These are phyloP conservation scores for Argopecten irradians DNA, from an alignment of 1,140 invertebrate species.

Conservation along the genomic window DNA sequence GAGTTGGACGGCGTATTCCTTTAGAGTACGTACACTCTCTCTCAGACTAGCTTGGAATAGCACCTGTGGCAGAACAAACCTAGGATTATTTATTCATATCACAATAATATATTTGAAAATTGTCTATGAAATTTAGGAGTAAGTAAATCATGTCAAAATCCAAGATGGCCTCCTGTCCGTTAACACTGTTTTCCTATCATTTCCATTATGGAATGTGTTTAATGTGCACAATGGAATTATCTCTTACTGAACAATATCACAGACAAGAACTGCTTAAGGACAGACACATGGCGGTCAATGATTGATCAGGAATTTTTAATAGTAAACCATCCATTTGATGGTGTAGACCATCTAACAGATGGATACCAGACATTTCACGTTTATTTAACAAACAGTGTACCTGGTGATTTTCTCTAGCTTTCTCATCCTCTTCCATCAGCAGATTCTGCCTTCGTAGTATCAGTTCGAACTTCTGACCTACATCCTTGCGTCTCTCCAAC, in stretches of 20 bases:
- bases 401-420: constrained; percentile 69
- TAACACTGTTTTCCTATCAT: neutral
- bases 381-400: constrained; percentile 42
- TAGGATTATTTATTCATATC: neutral
- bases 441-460: constrained; percentile 63
- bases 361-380: neutral
- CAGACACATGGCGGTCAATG: no score
- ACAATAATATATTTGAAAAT: neutral
- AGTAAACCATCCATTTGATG: no score
- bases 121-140: no score
- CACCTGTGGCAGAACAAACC: constrained; percentile 57
- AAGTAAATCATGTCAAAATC: no score
- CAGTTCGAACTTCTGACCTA: constrained; percentile 65
- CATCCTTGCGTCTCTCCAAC: constrained; percentile 68
- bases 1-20: constrained; percentile 66
- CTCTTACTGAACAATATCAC: no score
- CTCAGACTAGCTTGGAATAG: constrained; percentile 63
- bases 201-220: neutral
- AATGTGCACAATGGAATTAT: neutral
- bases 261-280: no score
- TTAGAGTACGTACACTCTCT: constrained; percentile 65
- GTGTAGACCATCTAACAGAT: no score
- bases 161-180: no score
- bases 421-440: constrained; percentile 68
- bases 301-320: no score